Percentiles rank a stretch among this genome's conserved stretches.
Evolutionary conservation across 2,113 vertebrate genomes (phyloP).

Genomic region (Chrysochloris asiatica): DNA sequence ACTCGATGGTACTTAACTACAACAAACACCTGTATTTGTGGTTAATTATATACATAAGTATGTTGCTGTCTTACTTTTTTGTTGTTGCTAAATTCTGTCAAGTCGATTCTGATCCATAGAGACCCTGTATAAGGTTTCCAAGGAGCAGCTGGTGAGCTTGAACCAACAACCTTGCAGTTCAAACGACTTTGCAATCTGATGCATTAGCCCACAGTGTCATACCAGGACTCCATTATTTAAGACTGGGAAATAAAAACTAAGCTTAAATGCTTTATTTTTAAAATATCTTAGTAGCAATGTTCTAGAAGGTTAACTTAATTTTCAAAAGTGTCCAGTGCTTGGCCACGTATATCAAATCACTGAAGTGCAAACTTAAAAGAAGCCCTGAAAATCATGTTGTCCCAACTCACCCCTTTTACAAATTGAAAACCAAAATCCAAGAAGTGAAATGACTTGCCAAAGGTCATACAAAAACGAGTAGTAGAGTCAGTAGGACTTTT

Average conservation of each 20-base stretch:
- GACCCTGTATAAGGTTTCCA: no score
- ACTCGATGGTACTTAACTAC: no score
- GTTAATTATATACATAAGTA: background rate
- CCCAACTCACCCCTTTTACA: background rate
- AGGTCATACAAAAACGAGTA: background rate
- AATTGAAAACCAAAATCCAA: background rate
- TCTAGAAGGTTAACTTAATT: slow-evolving; percentile 20
- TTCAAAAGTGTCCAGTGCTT: background rate
- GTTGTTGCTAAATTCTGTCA: no score
- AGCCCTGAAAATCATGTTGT: background rate
- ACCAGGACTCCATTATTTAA: no score
- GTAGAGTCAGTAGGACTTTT: background rate
- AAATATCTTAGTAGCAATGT: background rate
- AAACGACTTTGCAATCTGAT: no score
- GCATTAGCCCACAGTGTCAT: no score
- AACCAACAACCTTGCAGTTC: no score
- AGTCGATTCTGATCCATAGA: no score
- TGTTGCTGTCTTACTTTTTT: slow-evolving; percentile 4
- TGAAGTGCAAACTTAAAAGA: background rate
- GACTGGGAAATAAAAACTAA: background rate
- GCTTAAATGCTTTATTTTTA: slow-evolving; percentile 20
- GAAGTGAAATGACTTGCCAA: background rate
- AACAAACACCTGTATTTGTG: background rate
- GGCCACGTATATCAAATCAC: background rate
- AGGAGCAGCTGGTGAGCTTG: no score